These are phyloP conservation scores for Pararge aegeria DNA, from an alignment of 1,140 invertebrate genomes.

Conservation along the genomic window DNA sequence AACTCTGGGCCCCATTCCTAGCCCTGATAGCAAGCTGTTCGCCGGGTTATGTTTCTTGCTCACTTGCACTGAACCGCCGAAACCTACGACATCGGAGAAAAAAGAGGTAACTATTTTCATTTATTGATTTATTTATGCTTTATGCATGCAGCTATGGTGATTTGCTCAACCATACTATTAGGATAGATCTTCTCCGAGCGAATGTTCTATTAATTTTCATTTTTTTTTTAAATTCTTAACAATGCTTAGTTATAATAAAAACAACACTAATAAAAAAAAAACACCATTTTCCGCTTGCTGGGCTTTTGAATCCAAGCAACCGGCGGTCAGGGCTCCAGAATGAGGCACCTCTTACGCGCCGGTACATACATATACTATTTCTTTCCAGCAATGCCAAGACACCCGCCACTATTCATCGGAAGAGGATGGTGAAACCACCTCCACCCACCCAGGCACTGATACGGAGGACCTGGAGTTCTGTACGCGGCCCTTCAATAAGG, in stretches of 20 bases:
- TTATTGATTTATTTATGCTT: neutral
- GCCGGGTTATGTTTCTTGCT: slow-evolving; percentile 79
- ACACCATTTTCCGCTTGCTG: too few species aligned
- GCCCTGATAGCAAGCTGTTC: slow-evolving; percentile 72
- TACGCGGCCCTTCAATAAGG: slow-evolving; percentile 78
- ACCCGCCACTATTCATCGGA: slow-evolving; percentile 65
- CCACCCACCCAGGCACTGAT: slow-evolving; percentile 49
- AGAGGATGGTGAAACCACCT: slow-evolving; percentile 56
- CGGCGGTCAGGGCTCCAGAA: too few species aligned
- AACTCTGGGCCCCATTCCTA: slow-evolving; percentile 79
- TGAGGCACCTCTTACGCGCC: too few species aligned
- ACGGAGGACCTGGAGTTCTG: slow-evolving; percentile 76
- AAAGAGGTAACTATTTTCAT: neutral
- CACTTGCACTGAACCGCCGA: slow-evolving; percentile 74
- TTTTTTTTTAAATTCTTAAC: too few species aligned
- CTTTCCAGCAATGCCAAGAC: slow-evolving; percentile 39
- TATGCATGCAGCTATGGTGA: too few species aligned
- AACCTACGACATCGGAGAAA: slow-evolving; percentile 35
- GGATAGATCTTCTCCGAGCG: too few species aligned
- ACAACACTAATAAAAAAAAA: too few species aligned
- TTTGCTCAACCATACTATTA: too few species aligned
- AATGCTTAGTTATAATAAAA: too few species aligned
- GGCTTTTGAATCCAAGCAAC: too few species aligned
- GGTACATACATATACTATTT: neutral
- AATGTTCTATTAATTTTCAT: too few species aligned